Evolutionary conservation across 2,888 invertebrate genomes (phyloP), one percentile per base, ranked within the genome.

Genomic region (Branchellion lobata): DNA sequence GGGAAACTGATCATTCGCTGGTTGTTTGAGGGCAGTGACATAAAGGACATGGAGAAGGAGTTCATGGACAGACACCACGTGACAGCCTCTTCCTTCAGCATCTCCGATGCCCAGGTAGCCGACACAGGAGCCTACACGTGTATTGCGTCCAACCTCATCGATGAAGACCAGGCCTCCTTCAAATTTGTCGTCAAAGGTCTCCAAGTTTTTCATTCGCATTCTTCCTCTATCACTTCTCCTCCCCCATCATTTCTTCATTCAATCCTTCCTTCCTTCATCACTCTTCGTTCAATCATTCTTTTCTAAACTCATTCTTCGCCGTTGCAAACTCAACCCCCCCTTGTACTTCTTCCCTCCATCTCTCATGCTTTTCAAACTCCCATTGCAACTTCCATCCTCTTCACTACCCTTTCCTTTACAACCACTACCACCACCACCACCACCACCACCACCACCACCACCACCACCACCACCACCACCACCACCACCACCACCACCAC

Each of bases 1-100:
- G 72, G 80, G 31, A 82, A 91, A 1, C 89, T 96, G 36, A 90
- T 90, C 82, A 94, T 96, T 84, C 90, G 92, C 75, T 96, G 96
- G 96, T 89, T 93, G 82, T 92, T 92, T 85, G 92, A 94, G 86
- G 93, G 92, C 0, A 91, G 93, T 84, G 24, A 31, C 29, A 83
- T 57, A 3, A 24, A 8, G 21, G 61, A 57, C 3, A 57, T 57
- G 61, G 61, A n/a, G 3, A 57, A 57, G 21, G 21, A n/a, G 11
- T 57, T 18, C 24, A 3, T 3, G 14, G 84, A 0, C 79, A 83
- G 29, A 80, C 85, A 68, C 79, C 78, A 27, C 21, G 78, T 82
- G 47, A 81, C 82, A 3, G 33, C 36, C 0, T 83, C 82, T n/a
- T 75, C 81, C 11, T 82, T 87, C 65, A 82, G 57, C 0, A 85